phyloP scores from a whole-genome alignment of 2,888 invertebrate genomes.

The Leptothorax acervorum region DNA sequence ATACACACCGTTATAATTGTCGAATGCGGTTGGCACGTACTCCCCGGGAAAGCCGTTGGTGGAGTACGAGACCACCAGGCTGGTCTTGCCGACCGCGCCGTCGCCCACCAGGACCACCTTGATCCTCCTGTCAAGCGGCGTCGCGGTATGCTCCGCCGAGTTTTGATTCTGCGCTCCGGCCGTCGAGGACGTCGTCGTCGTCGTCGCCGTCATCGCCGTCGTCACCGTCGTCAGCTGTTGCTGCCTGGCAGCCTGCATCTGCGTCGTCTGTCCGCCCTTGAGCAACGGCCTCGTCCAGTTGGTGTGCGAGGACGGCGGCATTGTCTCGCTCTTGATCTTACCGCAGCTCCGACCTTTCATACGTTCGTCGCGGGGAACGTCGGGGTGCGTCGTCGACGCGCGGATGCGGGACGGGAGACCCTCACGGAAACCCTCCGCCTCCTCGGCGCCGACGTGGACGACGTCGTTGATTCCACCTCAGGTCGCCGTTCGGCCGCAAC shows the following conservation, averaged over 20 bases:
- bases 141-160: slow-evolving; percentile 62
- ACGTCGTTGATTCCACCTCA: slow-evolving; percentile 10
- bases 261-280: slow-evolving; percentile 80
- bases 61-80: slow-evolving; percentile 96
- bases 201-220: slow-evolving; percentile 21
- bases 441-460: slow-evolving; percentile 3
- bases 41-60: slow-evolving; percentile 96
- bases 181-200: slow-evolving; percentile 3
- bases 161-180: slow-evolving; percentile 72
- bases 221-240: slow-evolving; percentile 22
- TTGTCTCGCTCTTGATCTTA: slow-evolving; percentile 76
- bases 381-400: no score
- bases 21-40: slow-evolving; percentile 97
- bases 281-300: slow-evolving; percentile 83
- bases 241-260: slow-evolving; percentile 80
- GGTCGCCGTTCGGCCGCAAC: background rate
- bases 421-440: background rate
- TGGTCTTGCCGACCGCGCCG: slow-evolving; percentile 97
- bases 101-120: slow-evolving; percentile 98
- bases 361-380: slow-evolving; percentile 21
- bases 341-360: slow-evolving; percentile 77
- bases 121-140: slow-evolving; percentile 86
- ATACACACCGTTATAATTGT: slow-evolving; percentile 95
- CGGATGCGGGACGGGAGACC: background rate
- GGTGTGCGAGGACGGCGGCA: slow-evolving; percentile 83